A percentile compares a stretch with the other conserved stretches of the same genome.
Conservation (phyloP, 2,797 vertebrate species). For the Orientallactaga sibirica region DNA sequence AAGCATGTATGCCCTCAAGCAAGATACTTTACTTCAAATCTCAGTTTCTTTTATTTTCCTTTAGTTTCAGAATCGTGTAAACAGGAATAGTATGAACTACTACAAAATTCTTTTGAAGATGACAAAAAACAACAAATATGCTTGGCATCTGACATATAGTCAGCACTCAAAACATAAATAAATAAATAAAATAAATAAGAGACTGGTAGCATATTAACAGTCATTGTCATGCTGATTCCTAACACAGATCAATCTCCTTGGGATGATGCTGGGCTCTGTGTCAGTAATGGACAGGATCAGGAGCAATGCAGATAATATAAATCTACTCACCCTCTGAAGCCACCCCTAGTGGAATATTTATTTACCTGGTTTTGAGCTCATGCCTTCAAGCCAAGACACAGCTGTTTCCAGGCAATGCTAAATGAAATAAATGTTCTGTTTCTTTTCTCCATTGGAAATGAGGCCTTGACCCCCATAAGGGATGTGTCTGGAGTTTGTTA, state of each 20-base stretch:
- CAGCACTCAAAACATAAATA: background rate
- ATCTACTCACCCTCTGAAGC: background rate
- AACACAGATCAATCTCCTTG: background rate
- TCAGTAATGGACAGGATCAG: background rate
- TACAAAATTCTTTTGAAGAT: background rate
- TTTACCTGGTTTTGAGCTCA: background rate
- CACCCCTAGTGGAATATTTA: background rate
- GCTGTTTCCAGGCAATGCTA: background rate
- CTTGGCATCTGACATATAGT: background rate
- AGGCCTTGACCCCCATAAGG: background rate
- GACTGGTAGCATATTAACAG: background rate
- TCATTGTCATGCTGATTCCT: background rate
- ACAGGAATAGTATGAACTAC: no score
- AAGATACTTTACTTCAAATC: background rate
- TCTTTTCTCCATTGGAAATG: background rate
- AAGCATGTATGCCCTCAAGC: background rate
- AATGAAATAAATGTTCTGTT: background rate
- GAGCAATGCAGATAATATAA: no score
- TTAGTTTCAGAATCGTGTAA: background rate
- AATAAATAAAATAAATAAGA: background rate
- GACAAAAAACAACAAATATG: background rate
- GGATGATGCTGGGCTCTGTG: no score
- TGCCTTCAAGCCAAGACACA: background rate
- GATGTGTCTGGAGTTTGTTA: background rate
- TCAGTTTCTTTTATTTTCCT: background rate